Base-by-base conservation (phyloP, 1,140 invertebrate genomes). In the Dendrolimus punctatus region DNA sequence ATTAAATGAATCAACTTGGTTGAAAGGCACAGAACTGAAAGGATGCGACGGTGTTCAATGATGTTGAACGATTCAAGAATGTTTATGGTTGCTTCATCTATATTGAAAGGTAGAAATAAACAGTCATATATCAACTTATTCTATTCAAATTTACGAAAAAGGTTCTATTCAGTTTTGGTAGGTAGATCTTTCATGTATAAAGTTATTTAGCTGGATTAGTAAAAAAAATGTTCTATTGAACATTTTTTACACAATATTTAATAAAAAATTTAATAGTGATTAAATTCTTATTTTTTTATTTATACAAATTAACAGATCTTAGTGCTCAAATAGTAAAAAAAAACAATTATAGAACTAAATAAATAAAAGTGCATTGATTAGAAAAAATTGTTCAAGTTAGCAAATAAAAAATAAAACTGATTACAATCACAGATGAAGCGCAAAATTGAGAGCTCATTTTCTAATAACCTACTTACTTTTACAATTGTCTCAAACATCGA, bases 231-330 rank as follows among this genome's bases (percentile, higher is more conserved):
- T 23, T 3, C 1, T n/a, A n/a, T n/a, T n/a, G n/a, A n/a, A n/a
- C n/a, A n/a, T 43, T 49, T 45, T 6, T 46, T 23, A 45, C n/a
- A 53, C 38, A 47, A 39, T 40, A 8, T 38, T 62, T 53, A 58
- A 64, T 62, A 66, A 60, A 68, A 70, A 68, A 68, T 62, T 55
- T 71, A 75, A 68, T 66, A 68, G 57, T 66, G 60, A 58, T 68
- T 68, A 63, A 64, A 44, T 44, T 68, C 68, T 72, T 68, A 65
- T 76, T 47, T 44, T 68, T 71, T 72, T 68, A 65, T 76, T 74
- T 71, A 77, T 81, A 81, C 69, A 82, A 76, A 74, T 80, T 83
- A 83, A 83, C 82, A 85, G 82, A 85, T 85, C 80, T 85, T 71
- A 78, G 80, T 85, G 80, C 77, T 76, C 70, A 80, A 76, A 74